phyloP scores from a whole-genome alignment of 2,888 invertebrate species.

The Metalampra italica region DNA sequence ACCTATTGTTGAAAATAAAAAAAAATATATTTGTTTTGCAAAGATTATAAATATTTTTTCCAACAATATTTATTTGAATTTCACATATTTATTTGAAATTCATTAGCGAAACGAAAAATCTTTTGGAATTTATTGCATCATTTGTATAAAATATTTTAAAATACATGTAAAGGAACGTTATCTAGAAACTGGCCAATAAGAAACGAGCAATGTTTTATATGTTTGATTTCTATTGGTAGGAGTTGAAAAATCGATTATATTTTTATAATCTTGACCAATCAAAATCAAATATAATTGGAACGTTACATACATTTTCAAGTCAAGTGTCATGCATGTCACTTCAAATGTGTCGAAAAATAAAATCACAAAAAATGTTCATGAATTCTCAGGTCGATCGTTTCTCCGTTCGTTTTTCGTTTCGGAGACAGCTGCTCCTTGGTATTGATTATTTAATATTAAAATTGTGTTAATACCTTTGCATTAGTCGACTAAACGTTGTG shows the following conservation, averaged over 20 bases:
- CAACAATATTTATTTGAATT: no score
- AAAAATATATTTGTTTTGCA: no score
- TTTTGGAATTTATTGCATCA: no score
- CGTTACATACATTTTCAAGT: no score
- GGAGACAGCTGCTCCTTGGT: slow-evolving; percentile 27
- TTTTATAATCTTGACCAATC: slow-evolving; percentile 33
- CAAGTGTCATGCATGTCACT: not conserved
- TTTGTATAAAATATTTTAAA: not conserved
- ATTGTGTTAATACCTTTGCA: slow-evolving; percentile 39
- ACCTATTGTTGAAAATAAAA: no score
- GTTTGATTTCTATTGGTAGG: slow-evolving; percentile 50
- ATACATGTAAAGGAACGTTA: slow-evolving; percentile 32
- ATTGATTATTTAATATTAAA: slow-evolving; percentile 23
- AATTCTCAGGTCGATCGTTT: not conserved
- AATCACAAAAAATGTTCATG: slow-evolving; percentile 1
- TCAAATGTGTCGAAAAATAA: not conserved
- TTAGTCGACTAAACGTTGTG: slow-evolving; percentile 20
- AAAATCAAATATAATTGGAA: no score
- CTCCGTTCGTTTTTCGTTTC: slow-evolving; percentile 19
- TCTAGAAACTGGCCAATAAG: slow-evolving; percentile 35
- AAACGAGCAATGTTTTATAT: slow-evolving; percentile 43
- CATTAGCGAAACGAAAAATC: no score
- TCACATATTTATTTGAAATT: no score
- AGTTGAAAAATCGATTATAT: slow-evolving; percentile 23
- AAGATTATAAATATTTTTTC: no score